These are phyloP conservation scores for Gymnorhina tibicen DNA, from an alignment of 2,113 vertebrate species.

Conservation along the genomic window DNA sequence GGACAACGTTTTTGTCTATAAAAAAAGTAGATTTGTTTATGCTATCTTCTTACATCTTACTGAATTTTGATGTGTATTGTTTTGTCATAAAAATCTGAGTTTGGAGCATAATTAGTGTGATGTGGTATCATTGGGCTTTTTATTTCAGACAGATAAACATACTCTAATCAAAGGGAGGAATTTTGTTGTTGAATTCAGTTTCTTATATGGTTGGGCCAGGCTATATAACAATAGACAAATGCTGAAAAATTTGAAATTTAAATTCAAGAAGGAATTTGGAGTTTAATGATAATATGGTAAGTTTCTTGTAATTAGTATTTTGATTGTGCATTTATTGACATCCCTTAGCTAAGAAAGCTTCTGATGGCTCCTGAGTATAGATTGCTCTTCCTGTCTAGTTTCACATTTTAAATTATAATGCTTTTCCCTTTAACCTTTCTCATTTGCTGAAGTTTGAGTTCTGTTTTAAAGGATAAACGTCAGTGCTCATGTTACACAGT, in stretches of 20 bases:
- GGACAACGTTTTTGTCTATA: neutral
- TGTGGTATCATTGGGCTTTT: neutral
- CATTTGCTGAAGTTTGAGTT: neutral
- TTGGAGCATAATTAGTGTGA: neutral
- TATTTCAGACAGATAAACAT: neutral
- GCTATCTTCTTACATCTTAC: neutral
- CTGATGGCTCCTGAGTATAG: neutral
- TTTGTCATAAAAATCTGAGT: neutral
- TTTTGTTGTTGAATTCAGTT: neutral
- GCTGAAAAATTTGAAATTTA: neutral
- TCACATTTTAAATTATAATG: neutral
- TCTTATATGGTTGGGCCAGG: neutral
- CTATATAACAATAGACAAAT: neutral
- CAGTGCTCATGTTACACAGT: neutral
- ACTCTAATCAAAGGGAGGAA: neutral
- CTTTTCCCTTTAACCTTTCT: neutral
- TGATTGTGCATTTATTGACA: neutral
- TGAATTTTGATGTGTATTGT: neutral
- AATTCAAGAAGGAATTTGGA: neutral
- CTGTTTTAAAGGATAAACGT: neutral
- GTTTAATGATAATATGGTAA: neutral
- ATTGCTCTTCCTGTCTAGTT: neutral
- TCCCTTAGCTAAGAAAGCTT: neutral
- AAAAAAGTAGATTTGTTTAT: neutral
- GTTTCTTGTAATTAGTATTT: neutral